These are phyloP conservation scores for Cyphomyrmex costatus DNA, from an alignment of 1,140 invertebrate species.

Conservation along the genomic window DNA sequence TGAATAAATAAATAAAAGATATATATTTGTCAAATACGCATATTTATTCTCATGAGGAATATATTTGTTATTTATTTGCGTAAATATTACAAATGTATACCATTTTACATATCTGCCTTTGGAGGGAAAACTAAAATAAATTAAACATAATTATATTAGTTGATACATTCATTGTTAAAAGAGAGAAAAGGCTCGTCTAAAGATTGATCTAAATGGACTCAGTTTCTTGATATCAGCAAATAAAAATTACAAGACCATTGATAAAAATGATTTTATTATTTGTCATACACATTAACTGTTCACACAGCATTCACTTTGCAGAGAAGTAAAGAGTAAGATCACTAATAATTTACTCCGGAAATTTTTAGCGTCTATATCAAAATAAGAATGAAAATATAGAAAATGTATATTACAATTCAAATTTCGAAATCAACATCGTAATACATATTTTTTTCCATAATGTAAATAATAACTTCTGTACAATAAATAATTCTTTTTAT, in stretches of 20 bases:
- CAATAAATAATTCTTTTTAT: background rate
- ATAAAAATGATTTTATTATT: background rate
- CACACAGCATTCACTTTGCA: background rate
- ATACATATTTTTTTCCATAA: constrained; percentile 8
- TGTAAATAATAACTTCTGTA: background rate
- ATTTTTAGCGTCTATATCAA: background rate
- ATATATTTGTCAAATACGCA: constrained; percentile 13
- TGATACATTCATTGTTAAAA: background rate
- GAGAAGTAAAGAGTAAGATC: background rate
- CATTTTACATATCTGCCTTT: background rate
- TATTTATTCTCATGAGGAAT: constrained; percentile 4
- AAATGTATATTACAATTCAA: constrained; percentile 8
- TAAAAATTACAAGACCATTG: constrained; percentile 28
- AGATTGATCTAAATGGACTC: constrained; percentile 82
- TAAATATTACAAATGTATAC: background rate
- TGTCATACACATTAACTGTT: background rate
- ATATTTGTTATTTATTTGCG: background rate
- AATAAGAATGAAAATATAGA: background rate
- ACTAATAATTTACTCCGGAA: background rate
- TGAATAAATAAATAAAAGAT: constrained; percentile 5
- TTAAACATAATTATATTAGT: constrained; percentile 25
- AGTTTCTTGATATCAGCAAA: constrained; percentile 86
- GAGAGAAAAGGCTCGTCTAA: background rate
- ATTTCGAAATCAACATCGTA: constrained; percentile 9
- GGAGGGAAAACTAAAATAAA: constrained; percentile 26